Evolutionary conservation across 2,797 vertebrate genomes (phyloP).

Genomic region (Sebastes hubbsi): DNA sequence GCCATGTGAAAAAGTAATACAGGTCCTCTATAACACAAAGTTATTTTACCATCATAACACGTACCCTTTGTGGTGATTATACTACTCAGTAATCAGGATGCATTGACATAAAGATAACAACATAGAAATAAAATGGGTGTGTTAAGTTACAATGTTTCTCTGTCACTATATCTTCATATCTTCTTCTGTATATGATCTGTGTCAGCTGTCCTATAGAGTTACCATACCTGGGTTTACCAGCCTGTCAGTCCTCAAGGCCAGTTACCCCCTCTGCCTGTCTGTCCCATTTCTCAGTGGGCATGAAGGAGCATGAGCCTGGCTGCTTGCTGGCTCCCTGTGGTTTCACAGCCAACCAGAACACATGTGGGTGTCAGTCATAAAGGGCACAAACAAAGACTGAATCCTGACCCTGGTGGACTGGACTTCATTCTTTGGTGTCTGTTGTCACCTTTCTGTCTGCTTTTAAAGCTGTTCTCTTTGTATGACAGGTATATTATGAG

Average conservation of each 20-base stretch:
- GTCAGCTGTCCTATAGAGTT: constrained; percentile 28
- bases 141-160: neutral
- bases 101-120: neutral
- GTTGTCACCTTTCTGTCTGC: constrained; percentile 10
- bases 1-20: neutral
- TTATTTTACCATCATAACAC: neutral
- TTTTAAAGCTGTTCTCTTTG: neutral
- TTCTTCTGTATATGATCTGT: neutral
- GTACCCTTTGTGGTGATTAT: too few relatives aligned
- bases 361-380: constrained; percentile 80
- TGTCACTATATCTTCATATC: neutral
- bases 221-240: constrained; percentile 43
- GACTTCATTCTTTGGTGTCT: constrained; percentile 9
- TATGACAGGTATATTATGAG: neutral
- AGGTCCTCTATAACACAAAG: neutral
- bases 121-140: neutral
- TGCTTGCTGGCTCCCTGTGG: neutral
- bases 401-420: constrained; percentile 28
- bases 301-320: constrained; percentile 32
- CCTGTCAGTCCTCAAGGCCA: constrained; percentile 8
- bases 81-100: neutral
- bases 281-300: constrained; percentile 16
- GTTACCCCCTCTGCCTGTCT: neutral
- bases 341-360: constrained; percentile 56
- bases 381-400: constrained; percentile 59